These are phyloP conservation scores for Sycophaga agraensis DNA, from an alignment of 1,140 invertebrate genomes.

Conservation along the genomic window DNA sequence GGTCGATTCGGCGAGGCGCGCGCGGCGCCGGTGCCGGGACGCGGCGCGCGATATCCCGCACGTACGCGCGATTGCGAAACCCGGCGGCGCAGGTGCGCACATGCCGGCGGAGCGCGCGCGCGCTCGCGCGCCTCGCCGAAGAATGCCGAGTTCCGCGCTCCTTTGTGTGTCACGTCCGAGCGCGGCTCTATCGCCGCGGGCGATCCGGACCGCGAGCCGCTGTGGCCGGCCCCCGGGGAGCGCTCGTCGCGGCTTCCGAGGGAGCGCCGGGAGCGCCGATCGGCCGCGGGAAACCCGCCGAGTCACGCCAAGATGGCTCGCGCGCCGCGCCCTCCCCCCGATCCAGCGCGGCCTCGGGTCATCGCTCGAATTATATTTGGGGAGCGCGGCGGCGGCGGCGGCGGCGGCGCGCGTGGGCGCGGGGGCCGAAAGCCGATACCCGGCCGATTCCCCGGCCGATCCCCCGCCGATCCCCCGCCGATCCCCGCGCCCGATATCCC, in stretches of 20 bases:
- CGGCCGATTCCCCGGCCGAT: too few relatives aligned
- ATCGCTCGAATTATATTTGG: slow-evolving; percentile 41
- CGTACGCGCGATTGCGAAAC: slow-evolving; percentile 2
- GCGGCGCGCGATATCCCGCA: background rate
- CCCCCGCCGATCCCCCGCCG: too few relatives aligned
- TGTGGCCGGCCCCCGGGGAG: background rate
- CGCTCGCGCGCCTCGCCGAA: background rate
- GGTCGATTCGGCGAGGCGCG: too few relatives aligned
- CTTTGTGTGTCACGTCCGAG: too few relatives aligned
- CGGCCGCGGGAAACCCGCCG: too few relatives aligned
- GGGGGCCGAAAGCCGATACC: background rate
- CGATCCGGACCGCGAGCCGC: too few relatives aligned
- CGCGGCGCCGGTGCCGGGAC: background rate
- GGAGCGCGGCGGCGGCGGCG: slow-evolving; percentile 22
- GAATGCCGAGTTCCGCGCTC: background rate
- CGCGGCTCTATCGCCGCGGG: too few relatives aligned
- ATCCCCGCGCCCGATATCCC: too few relatives aligned
- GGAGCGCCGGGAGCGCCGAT: background rate
- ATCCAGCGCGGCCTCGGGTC: slow-evolving; percentile 27
- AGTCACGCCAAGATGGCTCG: too few relatives aligned
- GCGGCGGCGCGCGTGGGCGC: too few relatives aligned
- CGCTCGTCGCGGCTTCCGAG: background rate
- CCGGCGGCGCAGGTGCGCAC: slow-evolving; percentile 1
- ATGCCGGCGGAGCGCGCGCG: slow-evolving; percentile 7
- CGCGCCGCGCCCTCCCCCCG: too few relatives aligned